Conservation (phyloP, 2,797 vertebrate species). For the Gadopsis bispinosus region DNA sequence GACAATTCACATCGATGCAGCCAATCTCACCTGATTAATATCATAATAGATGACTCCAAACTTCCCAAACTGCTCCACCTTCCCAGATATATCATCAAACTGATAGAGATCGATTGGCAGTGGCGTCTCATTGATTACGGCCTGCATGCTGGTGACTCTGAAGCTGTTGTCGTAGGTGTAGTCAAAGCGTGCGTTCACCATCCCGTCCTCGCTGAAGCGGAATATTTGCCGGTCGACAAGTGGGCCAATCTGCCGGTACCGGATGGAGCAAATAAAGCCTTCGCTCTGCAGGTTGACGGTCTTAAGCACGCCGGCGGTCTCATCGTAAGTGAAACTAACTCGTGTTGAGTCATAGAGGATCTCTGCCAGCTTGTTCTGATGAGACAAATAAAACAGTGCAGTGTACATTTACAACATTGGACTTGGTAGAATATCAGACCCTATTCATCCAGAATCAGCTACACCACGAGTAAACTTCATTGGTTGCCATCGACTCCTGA, state of each 20-base stretch:
- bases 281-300: conserved; percentile 98
- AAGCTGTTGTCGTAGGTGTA: conserved; percentile 99
- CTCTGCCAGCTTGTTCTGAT: conserved; percentile 95
- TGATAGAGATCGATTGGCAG: conserved; percentile 98
- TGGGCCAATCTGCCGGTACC: conserved; percentile 96
- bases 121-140: conserved; percentile 98
- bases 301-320: conserved; percentile 96
- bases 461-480: background rate
- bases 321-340: conserved; percentile 98
- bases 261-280: conserved; percentile 98
- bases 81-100: conserved; percentile 99
- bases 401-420: conserved; percentile 12
- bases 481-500: conserved; percentile 1
- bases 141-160: conserved; percentile 99
- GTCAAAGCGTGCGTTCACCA: conserved; percentile 99
- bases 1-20: background rate
- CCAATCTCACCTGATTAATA: conserved; percentile 88
- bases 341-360: conserved; percentile 97
- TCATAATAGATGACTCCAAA: conserved; percentile 99
- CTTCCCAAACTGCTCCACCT: conserved; percentile 98
- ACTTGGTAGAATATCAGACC: background rate
- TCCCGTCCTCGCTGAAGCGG: conserved; percentile 97
- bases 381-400: conserved; percentile 18
- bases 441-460: background rate
- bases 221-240: conserved; percentile 98